phyloP scores from a whole-genome alignment of 2,888 invertebrate genomes.

The Trachelus iudaicus region DNA sequence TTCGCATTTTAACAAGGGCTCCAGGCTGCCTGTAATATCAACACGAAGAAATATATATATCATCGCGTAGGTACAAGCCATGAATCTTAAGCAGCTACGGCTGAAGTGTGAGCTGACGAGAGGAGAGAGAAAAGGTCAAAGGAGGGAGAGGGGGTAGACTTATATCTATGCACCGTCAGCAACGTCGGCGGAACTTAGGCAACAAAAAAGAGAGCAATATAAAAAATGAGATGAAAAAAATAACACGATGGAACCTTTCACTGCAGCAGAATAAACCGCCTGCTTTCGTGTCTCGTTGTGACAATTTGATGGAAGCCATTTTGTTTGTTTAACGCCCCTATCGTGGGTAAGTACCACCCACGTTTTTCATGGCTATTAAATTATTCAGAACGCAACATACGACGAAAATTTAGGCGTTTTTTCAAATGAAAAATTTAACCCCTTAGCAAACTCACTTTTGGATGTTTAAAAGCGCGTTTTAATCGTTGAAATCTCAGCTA shows the following conservation, averaged over 20 bases:
- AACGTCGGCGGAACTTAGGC: not conserved
- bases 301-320: constrained; percentile 7
- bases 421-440: too few relatives aligned
- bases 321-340: not conserved
- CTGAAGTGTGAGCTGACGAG: not conserved
- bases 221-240: not conserved
- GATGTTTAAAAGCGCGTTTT: too few relatives aligned
- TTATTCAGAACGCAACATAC: not conserved
- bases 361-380: not conserved
- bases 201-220: not conserved
- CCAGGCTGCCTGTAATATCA: not conserved
- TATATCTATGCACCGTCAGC: not conserved
- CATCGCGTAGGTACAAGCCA: constrained; percentile 3
- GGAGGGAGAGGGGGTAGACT: not conserved
- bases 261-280: not conserved
- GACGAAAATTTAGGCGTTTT: too few relatives aligned
- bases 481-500: too few relatives aligned
- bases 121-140: not conserved
- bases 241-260: not conserved
- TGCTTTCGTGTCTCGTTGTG: not conserved
- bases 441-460: too few relatives aligned
- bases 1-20: not conserved
- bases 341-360: not conserved
- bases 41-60: not conserved
- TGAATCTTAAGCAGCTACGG: constrained; percentile 7